Conservation (phyloP, 2,113 vertebrate species). For the Chaetorhynchus papuensis region DNA sequence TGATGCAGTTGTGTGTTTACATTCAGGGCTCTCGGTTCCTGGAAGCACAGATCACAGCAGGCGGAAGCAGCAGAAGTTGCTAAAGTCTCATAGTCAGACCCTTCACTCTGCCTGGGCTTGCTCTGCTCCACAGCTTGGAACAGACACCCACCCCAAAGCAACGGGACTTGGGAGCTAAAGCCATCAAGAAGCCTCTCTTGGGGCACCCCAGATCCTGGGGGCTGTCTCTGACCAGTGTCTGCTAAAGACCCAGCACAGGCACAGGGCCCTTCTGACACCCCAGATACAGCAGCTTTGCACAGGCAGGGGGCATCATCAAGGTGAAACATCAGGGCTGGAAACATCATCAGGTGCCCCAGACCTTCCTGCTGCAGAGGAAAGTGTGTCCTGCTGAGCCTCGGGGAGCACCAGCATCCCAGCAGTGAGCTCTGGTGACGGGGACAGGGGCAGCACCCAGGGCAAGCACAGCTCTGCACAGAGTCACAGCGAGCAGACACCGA, state of each 20-base stretch:
- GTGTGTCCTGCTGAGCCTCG: background rate
- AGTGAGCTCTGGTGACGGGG: background rate
- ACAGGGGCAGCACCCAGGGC: background rate
- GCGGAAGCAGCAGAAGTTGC: background rate
- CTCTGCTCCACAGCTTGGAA: background rate
- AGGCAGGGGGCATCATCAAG: background rate
- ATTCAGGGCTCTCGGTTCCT: background rate
- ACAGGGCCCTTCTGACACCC: background rate
- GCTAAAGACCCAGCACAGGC: background rate
- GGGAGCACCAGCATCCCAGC: background rate
- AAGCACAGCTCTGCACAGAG: background rate
- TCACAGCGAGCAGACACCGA: background rate
- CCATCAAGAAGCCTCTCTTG: background rate
- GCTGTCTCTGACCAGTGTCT: background rate
- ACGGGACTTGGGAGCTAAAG: background rate
- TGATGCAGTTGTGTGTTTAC: conserved; percentile 21
- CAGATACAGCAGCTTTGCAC: background rate
- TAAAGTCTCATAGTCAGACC: background rate
- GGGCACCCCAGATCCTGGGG: background rate
- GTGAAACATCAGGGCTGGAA: background rate
- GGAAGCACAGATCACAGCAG: background rate
- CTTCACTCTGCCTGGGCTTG: background rate
- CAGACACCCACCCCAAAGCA: fast-evolving
- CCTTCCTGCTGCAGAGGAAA: background rate
- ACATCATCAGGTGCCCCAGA: background rate